Percentiles rank a stretch among this genome's conserved stretches.
Conservation (phyloP, 2,797 vertebrate genomes). For the Nasua narica region DNA sequence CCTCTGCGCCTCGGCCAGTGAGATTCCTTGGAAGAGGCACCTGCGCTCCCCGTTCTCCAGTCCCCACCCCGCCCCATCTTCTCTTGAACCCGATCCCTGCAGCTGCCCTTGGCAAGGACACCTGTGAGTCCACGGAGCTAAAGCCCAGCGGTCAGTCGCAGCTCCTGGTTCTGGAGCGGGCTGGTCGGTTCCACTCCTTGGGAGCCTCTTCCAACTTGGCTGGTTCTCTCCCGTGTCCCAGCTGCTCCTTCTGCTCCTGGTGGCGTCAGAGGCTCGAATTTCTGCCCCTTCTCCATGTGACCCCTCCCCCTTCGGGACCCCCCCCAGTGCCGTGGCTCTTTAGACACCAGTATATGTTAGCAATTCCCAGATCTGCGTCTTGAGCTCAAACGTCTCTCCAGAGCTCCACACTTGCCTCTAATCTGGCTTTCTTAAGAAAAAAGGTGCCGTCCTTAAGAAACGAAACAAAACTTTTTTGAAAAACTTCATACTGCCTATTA, state of each 20-base stretch:
- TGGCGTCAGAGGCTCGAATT: background rate
- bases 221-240: background rate
- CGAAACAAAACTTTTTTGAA: background rate
- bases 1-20: background rate
- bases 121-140: fast-evolving
- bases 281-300: background rate
- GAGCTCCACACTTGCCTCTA: background rate
- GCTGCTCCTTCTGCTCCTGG: background rate
- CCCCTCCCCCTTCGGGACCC: fast-evolving
- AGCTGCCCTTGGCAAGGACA: background rate
- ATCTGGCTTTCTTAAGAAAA: background rate
- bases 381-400: background rate
- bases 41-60: no score
- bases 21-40: background rate
- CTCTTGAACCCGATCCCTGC: background rate
- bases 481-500: background rate
- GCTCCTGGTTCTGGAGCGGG: background rate
- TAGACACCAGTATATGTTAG: background rate
- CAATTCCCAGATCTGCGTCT: background rate
- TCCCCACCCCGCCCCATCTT: background rate
- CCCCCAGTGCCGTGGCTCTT: background rate
- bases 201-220: background rate
- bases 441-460: background rate
- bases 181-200: background rate
- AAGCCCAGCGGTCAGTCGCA: background rate